Percentiles rank a stretch among this genome's conserved stretches.
phyloP scores from a whole-genome alignment of 2,113 vertebrate species.

The Pteropus alecto region DNA sequence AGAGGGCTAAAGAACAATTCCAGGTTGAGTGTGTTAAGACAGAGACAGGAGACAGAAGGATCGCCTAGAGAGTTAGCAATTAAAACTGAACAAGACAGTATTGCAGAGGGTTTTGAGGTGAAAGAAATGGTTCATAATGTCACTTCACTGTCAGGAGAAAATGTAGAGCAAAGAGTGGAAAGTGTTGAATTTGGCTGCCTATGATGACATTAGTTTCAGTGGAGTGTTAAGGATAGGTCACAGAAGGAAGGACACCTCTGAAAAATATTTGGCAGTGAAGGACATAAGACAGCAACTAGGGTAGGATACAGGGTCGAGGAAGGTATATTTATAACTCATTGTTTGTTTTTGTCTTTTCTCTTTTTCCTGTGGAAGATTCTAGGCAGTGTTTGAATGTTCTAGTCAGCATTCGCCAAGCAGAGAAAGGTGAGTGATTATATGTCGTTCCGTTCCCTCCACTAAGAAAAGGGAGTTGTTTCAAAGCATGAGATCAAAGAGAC shows the following conservation, averaged over 20 bases:
- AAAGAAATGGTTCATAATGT: not conserved
- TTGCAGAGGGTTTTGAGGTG: not conserved
- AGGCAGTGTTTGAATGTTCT: not conserved
- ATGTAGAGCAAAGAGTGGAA: not conserved
- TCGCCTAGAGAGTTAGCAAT: not conserved
- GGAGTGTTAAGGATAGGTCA: not conserved
- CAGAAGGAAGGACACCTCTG: not conserved
- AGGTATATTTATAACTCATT: not conserved
- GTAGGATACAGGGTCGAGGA: not conserved
- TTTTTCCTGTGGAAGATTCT: not conserved
- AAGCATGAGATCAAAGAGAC: conserved; percentile 49
- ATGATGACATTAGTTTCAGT: not conserved
- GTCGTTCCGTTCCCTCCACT: not conserved
- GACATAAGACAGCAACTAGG: not conserved
- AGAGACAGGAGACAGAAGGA: not conserved
- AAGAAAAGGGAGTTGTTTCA: conserved; percentile 15
- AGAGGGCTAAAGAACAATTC: not conserved
- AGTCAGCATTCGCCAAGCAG: not conserved
- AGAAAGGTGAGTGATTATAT: not conserved
- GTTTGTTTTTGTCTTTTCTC: not conserved
- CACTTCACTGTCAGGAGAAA: not conserved
- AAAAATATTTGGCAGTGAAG: not conserved
- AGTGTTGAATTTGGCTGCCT: not conserved
- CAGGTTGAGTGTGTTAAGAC: not conserved
- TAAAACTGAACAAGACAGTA: not conserved